Base-by-base conservation (phyloP, 2,113 vertebrate genomes). In the Strigops habroptila region DNA sequence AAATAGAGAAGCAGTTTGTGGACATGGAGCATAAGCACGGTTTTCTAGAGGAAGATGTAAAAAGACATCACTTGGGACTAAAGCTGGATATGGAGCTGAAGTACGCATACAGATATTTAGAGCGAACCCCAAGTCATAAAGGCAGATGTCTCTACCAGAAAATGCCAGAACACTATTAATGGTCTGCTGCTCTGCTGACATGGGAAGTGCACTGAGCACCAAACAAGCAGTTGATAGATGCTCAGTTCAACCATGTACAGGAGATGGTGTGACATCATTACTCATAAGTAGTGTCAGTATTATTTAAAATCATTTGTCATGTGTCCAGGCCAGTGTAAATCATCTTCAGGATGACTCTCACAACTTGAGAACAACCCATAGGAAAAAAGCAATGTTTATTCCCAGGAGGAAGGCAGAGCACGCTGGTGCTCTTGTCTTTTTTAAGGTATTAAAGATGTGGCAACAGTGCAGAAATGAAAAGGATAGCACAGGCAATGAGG, bases 371-470 rank as follows among this genome's bases (percentile, higher is more conserved):
- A 39, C n/a, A 64, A 16, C 43, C 43, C 18, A 33, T 35, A 71
- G 48, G 59, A 53, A 73, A 39, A 35, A 70, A 75, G 37, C 44
- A 46, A 8, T 30, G 9, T 39, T 86, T 77, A n/a, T 24, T 70
- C 8, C 15, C 25, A 52, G 63, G 23, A 52, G 37, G 33, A 76
- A 41, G n/a, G 59, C 55, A 63, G 76, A 86, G 18, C 13, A 33
- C 4, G 14, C n/a, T 59, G 57, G 22, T 59, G 57, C 22, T 59
- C 22, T 59, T 0, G 0, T 35, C 4, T 49, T 21, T 41, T 59
- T 60, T 73, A 24, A 59, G 23, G 57, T 64, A 33, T 24, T 13
- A 12, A 46, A 53, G 18, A n/a, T 78, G 14, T 53, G 60, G 16
- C 59, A 91, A 14, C 39, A 65, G 48, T 41, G 69, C 21, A 60